Evolutionary conservation across 2,797 vertebrate species (phyloP).

Genomic region (Pelodytes ibericus): DNA sequence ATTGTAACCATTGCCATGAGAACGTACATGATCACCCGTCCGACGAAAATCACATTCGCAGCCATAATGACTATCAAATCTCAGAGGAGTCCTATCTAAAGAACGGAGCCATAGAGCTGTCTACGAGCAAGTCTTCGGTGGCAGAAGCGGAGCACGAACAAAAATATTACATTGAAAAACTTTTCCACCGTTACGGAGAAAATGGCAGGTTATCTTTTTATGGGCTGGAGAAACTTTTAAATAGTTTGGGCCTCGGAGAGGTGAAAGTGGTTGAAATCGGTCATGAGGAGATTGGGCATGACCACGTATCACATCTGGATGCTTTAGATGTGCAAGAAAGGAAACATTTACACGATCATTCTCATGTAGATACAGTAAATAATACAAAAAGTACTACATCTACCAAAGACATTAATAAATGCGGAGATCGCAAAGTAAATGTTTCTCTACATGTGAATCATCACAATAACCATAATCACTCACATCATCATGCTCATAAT

Average conservation of each 20-base stretch:
- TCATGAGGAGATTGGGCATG: conserved; percentile 91
- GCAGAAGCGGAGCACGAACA: conserved; percentile 83
- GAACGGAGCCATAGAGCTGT: conserved; percentile 60
- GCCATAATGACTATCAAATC: conserved; percentile 83
- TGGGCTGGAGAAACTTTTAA: conserved; percentile 89
- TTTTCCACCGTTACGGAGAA: conserved; percentile 89
- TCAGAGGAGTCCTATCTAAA: conserved; percentile 77
- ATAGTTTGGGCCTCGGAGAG: conserved; percentile 90
- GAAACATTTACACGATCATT: conserved; percentile 77
- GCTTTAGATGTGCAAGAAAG: conserved; percentile 86
- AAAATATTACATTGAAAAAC: conserved; percentile 89
- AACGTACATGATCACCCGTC: conserved; percentile 74
- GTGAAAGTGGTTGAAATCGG: conserved; percentile 86
- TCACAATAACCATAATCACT: conserved; percentile 60
- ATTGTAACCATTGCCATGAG: conserved; percentile 87
- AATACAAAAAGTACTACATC: conserved; percentile 62
- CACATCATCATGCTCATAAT: conserved; percentile 66
- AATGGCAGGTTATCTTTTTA: conserved; percentile 87
- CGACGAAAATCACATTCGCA: conserved; percentile 59
- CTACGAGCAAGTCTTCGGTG: conserved; percentile 64
- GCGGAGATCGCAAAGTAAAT: conserved; percentile 66
- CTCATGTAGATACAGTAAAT: conserved; percentile 68
- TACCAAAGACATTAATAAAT: conserved; percentile 65
- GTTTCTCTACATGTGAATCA: conserved; percentile 60
- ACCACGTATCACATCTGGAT: conserved; percentile 92